Evolutionary conservation across 2,113 vertebrate species (phyloP).

Genomic region (Hydropotes inermis): DNA sequence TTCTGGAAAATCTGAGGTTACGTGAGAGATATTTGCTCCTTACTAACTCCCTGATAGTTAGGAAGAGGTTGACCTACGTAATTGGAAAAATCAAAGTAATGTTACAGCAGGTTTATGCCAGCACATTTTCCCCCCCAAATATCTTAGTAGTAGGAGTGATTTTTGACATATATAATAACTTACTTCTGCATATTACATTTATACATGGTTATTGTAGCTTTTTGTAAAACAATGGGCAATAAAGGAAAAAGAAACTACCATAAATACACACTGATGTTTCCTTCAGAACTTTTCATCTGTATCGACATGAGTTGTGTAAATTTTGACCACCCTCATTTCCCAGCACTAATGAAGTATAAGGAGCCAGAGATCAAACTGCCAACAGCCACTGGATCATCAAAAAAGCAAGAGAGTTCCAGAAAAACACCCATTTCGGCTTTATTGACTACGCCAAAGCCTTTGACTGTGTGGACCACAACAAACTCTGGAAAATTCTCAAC

Average conservation of each 20-base stretch:
- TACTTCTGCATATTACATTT: background rate
- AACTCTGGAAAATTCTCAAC: background rate
- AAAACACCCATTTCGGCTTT: background rate
- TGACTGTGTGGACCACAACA: background rate
- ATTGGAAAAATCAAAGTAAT: background rate
- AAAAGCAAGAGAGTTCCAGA: background rate
- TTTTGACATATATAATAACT: background rate
- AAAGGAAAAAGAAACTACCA: background rate
- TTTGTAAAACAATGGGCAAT: background rate
- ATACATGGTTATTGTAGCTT: background rate
- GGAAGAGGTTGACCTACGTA: background rate
- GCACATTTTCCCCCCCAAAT: background rate
- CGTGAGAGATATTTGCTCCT: background rate
- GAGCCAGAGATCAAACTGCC: background rate
- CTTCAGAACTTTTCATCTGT: background rate
- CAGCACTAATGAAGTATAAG: background rate
- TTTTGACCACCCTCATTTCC: background rate
- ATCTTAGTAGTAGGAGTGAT: background rate
- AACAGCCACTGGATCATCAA: fast-evolving
- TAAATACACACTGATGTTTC: background rate
- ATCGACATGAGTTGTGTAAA: background rate
- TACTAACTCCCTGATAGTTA: background rate
- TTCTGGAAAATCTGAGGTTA: background rate
- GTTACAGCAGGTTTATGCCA: background rate
- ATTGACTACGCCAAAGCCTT: background rate